Conservation (phyloP, 2,113 vertebrate genomes). For the Megaptera novaeangliae region DNA sequence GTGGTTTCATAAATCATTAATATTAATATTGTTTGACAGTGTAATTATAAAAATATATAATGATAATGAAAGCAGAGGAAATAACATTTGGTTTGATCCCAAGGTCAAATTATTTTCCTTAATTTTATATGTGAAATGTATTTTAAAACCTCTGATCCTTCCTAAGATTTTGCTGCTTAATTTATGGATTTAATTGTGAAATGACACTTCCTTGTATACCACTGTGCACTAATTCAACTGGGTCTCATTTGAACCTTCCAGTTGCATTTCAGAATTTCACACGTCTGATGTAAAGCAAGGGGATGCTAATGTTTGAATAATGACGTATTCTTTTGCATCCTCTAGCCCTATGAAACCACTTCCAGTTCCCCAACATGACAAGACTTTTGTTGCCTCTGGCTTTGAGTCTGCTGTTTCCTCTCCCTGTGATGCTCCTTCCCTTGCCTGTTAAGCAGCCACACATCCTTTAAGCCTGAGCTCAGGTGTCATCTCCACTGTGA, state of each 20-base stretch:
- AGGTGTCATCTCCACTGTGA: not conserved
- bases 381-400: not conserved
- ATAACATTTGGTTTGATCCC: not conserved
- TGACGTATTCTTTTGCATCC: not conserved
- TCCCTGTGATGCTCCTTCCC: accelerated
- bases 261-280: not conserved
- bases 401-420: not conserved
- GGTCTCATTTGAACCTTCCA: not conserved
- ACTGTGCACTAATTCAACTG: not conserved
- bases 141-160: not conserved
- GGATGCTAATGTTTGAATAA: not conserved
- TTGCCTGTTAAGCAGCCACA: not conserved
- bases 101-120: conserved; percentile 18
- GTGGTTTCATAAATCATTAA: not conserved
- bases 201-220: not conserved
- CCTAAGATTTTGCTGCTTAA: not conserved
- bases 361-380: not conserved
- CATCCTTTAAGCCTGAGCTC: not conserved
- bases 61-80: conserved; percentile 14
- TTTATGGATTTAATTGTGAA: conserved; percentile 34
- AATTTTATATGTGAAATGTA: not conserved
- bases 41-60: conserved; percentile 11
- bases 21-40: conserved; percentile 15
- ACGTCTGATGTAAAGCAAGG: not conserved
- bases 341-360: not conserved